Percentiles rank a stretch among this genome's conserved stretches.
Conservation (phyloP, 1,140 invertebrate genomes). For the Drosophila setifemur region DNA sequence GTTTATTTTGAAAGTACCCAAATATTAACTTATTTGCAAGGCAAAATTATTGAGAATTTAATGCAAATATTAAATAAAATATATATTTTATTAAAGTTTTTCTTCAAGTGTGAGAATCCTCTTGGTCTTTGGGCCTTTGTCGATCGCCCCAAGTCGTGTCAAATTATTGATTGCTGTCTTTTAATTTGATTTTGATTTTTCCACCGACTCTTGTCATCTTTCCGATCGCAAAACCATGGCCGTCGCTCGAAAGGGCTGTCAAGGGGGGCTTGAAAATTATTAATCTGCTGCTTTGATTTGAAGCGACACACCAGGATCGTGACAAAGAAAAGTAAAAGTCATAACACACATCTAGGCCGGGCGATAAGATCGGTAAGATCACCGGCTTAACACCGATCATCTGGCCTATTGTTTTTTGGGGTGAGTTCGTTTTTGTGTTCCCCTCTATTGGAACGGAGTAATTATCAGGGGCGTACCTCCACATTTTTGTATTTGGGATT, state of each 20-base stretch:
- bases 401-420: constrained; percentile 47
- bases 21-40: no score
- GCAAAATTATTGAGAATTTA: no score
- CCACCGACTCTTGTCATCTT: constrained; percentile 57
- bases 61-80: no score
- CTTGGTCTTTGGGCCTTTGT: constrained; percentile 26
- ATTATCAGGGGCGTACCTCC: constrained; percentile 58
- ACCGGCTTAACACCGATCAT: constrained; percentile 54
- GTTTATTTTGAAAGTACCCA: no score
- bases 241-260: no score
- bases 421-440: constrained; percentile 60
- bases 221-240: constrained; percentile 48
- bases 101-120: constrained; percentile 11
- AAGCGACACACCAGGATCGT: constrained; percentile 53
- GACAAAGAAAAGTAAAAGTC: constrained; percentile 79
- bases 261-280: constrained; percentile 23
- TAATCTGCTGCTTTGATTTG: constrained; percentile 72
- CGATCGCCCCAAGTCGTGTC: constrained; percentile 58
- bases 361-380: constrained; percentile 49
- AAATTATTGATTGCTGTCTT: constrained; percentile 73
- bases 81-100: no score
- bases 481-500: constrained; percentile 23
- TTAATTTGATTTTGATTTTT: constrained; percentile 77
- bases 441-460: constrained; percentile 42
- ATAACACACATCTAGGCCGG: constrained; percentile 58